These are phyloP conservation scores for Amphibalanus amphitrite DNA, from an alignment of 1,140 invertebrate species.

Conservation along the genomic window DNA sequence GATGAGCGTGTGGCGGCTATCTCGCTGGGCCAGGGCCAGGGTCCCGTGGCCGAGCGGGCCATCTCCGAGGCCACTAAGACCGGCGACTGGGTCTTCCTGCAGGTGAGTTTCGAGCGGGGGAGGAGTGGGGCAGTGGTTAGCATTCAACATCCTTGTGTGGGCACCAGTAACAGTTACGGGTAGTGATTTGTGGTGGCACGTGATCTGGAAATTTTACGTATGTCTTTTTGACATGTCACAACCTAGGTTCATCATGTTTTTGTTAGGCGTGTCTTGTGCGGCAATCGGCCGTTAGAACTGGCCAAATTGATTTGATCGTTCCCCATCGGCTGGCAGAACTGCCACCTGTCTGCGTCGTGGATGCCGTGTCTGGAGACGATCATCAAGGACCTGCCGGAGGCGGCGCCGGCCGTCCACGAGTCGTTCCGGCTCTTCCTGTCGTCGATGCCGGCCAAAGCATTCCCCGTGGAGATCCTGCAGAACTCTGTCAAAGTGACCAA, in stretches of 20 bases:
- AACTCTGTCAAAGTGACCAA: constrained; percentile 38
- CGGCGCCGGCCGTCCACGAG: constrained; percentile 23
- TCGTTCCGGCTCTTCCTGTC: constrained; percentile 36
- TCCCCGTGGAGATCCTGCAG: constrained; percentile 35
- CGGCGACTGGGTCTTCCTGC: constrained; percentile 81
- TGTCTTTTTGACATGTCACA: too few species aligned
- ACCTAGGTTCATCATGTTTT: too few species aligned
- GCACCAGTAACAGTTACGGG: too few species aligned
- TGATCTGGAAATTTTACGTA: too few species aligned
- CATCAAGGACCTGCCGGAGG: constrained; percentile 48
- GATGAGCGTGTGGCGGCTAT: constrained; percentile 39
- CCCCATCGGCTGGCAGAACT: constrained; percentile 72
- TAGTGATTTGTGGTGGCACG: too few species aligned
- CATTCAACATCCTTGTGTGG: too few species aligned
- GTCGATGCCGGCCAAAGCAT: constrained; percentile 32
- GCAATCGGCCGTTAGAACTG: too few species aligned
- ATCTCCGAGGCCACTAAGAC: constrained; percentile 64
- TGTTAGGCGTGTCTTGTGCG: too few species aligned
- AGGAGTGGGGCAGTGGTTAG: too few species aligned
- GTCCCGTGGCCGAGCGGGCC: constrained; percentile 64
- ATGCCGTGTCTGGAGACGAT: constrained; percentile 70
- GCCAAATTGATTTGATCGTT: too few species aligned
- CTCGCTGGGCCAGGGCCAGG: constrained; percentile 80
- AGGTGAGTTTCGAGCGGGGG: constrained; percentile 32
- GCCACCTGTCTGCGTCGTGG: constrained; percentile 74